Evolutionary conservation across 2,797 vertebrate species (phyloP), one percentile per base, ranked within the genome.

Genomic region (Onychomys torridus): DNA sequence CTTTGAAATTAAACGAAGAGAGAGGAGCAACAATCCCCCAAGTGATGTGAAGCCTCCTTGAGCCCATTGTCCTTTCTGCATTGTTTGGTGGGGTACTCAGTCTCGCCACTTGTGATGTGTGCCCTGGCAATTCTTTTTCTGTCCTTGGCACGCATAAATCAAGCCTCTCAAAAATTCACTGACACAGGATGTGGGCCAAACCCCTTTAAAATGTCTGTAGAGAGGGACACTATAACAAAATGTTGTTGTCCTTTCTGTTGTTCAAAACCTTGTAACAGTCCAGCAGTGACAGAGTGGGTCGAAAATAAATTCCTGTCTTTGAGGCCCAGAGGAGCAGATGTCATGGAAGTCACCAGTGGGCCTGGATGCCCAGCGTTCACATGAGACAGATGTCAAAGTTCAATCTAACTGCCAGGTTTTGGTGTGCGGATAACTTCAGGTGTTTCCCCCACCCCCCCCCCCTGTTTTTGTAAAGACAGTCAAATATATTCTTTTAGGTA

Each of bases 331-430:
- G 10, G 46, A 5, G 3, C 43, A 43, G 37, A 8, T 12, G 8
- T n/a, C 46, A 6, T 23, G 19, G 32, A 8, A 6, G 3, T 9
- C 0, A 1, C 17, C 23, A 0, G 10, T 9, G 34, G 46, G 21
- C 52, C 84, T 37, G 10, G 12, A 25, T 65, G 43, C 13, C 37
- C 57, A 49, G 13, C n/a, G 32, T 19, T 46, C 10, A 49, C 59
- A 52, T 4, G 40, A 25, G 43, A 52, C 40, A 63, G 63, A 46
- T 46, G 55, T 27, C 75, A 63, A 29, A 84, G 59, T 83, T 43
- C 75, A 65, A 4, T 1, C 43, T 9, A 16, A 63, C 5, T 8
- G 32, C 21, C 43, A 12, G 40, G 32, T 65, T 89, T 86, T 3
- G 6, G 43, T 78, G 40, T 52, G 16, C 19, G 57, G 13, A n/a